Base-by-base conservation (phyloP, 2,888 invertebrate species). In the Nebria brevicollis region DNA sequence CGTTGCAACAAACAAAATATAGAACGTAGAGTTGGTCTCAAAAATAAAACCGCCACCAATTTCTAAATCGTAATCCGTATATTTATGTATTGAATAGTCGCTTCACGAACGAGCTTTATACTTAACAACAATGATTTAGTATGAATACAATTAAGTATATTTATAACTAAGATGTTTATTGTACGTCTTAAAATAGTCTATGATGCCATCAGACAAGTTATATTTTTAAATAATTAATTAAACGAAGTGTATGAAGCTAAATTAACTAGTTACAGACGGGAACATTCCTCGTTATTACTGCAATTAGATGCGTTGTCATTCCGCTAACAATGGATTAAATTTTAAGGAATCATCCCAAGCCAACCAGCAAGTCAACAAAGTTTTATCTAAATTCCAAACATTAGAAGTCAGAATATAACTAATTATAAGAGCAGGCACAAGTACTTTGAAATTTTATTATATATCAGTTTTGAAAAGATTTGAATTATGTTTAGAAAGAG, bases 271-370 rank as follows among this genome's bases (percentile, higher is more conserved):
- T 64, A 77, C 72, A 77, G 77, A 72, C 72, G 77, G 72, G 72
- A 77, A 77, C 77, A 77, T 72, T 77, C 77, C 72, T 65, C 64
- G 72, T 77, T 77, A 77, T 77, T 77, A 77, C 72, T 77, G 72
- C 77, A 77, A 77, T 77, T 77, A 77, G 77, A 77, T 77, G 77
- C 77, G 43, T 72, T 72, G 77, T 77, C 77, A 77, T 77, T 70
- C 77, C 77, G 54, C 54, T 54, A 54, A 54, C 54, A 54, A 54
- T 54, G 54, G 54, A 54, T 13, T 11, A 54, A 8, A 54, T 54
- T 54, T 54, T 54, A 54, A 54, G 54, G 54, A 54, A 54, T 54
- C 54, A 54, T 54, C 54, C 8, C 54, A 11, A 54, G 54, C 13
- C 54, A 13, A 8, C 54, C 54, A 54, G 8, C 54, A 54, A 54